phyloP scores from a whole-genome alignment of 2,797 vertebrate species.

The Sebastolobus alascanus region DNA sequence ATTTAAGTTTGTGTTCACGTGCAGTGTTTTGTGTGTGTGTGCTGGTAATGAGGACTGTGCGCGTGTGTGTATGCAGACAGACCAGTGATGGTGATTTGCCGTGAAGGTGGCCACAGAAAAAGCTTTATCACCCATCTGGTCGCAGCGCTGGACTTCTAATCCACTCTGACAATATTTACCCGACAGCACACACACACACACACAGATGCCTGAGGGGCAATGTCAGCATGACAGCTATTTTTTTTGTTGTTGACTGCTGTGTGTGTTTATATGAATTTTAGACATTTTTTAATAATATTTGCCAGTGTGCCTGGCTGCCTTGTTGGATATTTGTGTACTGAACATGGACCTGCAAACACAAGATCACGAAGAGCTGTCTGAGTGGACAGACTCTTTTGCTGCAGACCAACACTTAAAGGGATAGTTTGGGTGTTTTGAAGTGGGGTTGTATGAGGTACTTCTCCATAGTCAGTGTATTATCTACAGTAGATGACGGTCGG shows the following conservation, averaged over 20 bases:
- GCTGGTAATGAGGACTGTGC: not conserved
- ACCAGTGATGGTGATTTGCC: slow-evolving; percentile 55
- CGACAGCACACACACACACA: slow-evolving; percentile 20
- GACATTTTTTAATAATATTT: slow-evolving; percentile 38
- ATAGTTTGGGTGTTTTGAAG: too few relatives aligned
- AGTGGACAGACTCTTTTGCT: not conserved
- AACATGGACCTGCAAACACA: slow-evolving; percentile 12
- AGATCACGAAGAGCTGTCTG: not conserved
- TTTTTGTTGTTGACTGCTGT: slow-evolving; percentile 20
- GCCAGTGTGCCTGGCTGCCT: slow-evolving; percentile 1
- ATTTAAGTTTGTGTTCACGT: not conserved
- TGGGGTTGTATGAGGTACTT: too few relatives aligned
- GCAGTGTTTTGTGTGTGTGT: slow-evolving; percentile 8
- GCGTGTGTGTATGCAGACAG: slow-evolving; percentile 22
- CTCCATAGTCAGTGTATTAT: fast-evolving
- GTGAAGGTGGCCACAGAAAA: slow-evolving; percentile 58
- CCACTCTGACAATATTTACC: slow-evolving; percentile 71
- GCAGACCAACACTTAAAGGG: not conserved
- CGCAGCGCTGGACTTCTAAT: slow-evolving; percentile 64
- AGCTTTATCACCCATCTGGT: slow-evolving; percentile 70
- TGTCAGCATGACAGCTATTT: slow-evolving; percentile 23
- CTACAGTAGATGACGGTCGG: too few relatives aligned
- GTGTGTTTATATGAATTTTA: slow-evolving; percentile 28
- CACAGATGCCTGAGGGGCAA: slow-evolving; percentile 27
- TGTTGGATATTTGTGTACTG: slow-evolving; percentile 12